Evolutionary conservation across 1,140 invertebrate genomes (phyloP).

Genomic region (Myzus persicae): DNA sequence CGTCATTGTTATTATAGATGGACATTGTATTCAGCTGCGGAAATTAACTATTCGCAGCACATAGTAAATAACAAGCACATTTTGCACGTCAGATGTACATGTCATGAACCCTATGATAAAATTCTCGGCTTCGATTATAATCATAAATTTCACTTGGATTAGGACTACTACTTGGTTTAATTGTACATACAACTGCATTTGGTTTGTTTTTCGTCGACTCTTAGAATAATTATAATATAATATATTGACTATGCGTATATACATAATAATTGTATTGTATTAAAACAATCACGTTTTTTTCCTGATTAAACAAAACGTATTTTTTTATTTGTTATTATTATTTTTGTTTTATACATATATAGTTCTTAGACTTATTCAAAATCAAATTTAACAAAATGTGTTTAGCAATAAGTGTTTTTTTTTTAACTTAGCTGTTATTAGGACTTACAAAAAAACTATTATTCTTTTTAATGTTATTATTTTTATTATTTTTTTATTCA

Average conservation of each 20-base stretch:
- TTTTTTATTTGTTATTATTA: conserved; percentile 6
- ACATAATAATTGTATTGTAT: neutral
- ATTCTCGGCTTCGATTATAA: neutral
- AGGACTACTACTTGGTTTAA: neutral
- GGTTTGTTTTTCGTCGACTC: neutral
- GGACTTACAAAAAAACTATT: conserved; percentile 11
- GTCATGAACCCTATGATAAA: neutral
- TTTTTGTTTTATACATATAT: conserved; percentile 20
- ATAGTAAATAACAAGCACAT: neutral
- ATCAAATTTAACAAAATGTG: conserved; percentile 14
- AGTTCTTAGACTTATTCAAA: neutral
- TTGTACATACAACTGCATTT: neutral
- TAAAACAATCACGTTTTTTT: neutral
- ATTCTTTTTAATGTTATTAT: conserved; percentile 3
- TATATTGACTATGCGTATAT: neutral
- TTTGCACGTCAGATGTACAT: neutral
- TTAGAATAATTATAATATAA: conserved; percentile 11
- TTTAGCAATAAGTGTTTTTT: conserved; percentile 5
- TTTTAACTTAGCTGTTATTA: neutral
- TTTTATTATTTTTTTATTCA: neutral
- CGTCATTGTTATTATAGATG: neutral
- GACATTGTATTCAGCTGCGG: neutral
- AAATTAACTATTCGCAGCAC: neutral
- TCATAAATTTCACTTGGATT: neutral
- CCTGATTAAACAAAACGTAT: conserved; percentile 10